Percentiles rank a stretch among this genome's conserved stretches.
These are phyloP conservation scores for Plusia festucae DNA, from an alignment of 2,888 invertebrate genomes.

Conservation along the genomic window DNA sequence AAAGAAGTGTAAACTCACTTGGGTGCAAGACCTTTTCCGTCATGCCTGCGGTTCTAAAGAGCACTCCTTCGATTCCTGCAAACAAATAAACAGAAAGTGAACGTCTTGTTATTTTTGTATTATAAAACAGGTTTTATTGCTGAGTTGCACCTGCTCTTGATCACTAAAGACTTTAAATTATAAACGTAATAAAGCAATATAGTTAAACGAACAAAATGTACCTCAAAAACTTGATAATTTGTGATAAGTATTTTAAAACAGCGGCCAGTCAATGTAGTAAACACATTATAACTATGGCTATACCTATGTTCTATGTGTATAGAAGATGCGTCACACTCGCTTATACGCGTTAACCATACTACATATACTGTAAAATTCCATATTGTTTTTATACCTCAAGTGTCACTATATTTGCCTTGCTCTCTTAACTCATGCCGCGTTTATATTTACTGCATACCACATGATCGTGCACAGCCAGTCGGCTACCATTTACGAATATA, in stretches of 20 bases:
- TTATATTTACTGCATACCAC: conserved; percentile 28
- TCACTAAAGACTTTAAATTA: conserved; percentile 4
- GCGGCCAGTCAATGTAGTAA: conserved; percentile 15
- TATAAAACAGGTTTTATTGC: conserved; percentile 5
- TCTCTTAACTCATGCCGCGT: conserved; percentile 17
- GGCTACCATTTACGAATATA: conserved; percentile 34
- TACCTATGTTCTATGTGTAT: conserved; percentile 19
- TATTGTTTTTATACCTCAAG: conserved; percentile 29
- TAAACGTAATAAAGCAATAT: not conserved
- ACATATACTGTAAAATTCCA: conserved; percentile 52
- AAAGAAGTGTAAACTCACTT: conserved; percentile 90
- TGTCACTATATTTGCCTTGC: conserved; percentile 15
- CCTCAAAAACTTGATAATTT: conserved; percentile 3
- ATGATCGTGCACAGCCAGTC: conserved; percentile 24
- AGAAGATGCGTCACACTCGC: conserved; percentile 51
- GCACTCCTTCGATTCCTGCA: conserved; percentile 90
- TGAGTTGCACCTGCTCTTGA: not conserved
- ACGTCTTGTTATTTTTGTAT: not conserved
- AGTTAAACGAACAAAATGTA: not conserved
- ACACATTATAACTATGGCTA: conserved; percentile 16
- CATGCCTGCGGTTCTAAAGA: conserved; percentile 91
- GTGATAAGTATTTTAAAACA: conserved; percentile 14
- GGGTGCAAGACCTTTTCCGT: conserved; percentile 95
- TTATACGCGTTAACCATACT: conserved; percentile 35
- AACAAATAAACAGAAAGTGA: conserved; percentile 60